These are phyloP conservation scores for Proisotoma minuta DNA, from an alignment of 2,888 invertebrate species.

Conservation along the genomic window DNA sequence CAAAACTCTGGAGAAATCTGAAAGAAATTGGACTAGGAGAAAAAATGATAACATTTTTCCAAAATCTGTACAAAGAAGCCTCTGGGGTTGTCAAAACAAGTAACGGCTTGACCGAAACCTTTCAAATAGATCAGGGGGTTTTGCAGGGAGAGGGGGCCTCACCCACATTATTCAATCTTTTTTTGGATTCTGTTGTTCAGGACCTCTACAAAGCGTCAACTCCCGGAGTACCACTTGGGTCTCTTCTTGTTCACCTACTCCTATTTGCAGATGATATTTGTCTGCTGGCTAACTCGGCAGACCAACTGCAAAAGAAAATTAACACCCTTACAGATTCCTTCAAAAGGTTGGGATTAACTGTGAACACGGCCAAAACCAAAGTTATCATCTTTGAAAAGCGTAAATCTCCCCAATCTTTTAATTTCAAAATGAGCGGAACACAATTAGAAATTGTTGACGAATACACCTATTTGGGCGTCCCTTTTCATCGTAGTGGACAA, in stretches of 20 bases:
- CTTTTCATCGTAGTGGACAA: neutral
- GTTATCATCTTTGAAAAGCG: slow-evolving; percentile 5
- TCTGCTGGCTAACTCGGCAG: neutral
- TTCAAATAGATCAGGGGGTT: slow-evolving; percentile 31
- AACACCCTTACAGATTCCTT: neutral
- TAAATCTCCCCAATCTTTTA: neutral
- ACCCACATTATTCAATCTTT: neutral
- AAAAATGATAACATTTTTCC: slow-evolving; percentile 31
- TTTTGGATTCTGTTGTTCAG: neutral
- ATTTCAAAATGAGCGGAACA: neutral
- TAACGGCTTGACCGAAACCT: slow-evolving; percentile 11
- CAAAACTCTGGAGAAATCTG: slow-evolving; percentile 33
- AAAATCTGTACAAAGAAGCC: slow-evolving; percentile 7
- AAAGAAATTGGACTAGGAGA: slow-evolving; percentile 17
- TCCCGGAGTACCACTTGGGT: neutral
- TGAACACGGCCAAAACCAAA: slow-evolving; percentile 8
- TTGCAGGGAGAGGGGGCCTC: slow-evolving; percentile 27
- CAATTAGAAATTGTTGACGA: neutral
- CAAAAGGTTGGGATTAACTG: neutral
- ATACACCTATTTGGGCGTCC: slow-evolving; percentile 1
- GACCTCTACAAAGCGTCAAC: neutral
- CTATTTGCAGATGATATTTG: slow-evolving; percentile 8
- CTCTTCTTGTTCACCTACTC: neutral
- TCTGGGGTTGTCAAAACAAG: neutral
- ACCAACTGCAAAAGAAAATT: slow-evolving; percentile 3